These are phyloP conservation scores for Lissonota sp. DNA, from an alignment of 2,888 invertebrate genomes.

Conservation along the genomic window DNA sequence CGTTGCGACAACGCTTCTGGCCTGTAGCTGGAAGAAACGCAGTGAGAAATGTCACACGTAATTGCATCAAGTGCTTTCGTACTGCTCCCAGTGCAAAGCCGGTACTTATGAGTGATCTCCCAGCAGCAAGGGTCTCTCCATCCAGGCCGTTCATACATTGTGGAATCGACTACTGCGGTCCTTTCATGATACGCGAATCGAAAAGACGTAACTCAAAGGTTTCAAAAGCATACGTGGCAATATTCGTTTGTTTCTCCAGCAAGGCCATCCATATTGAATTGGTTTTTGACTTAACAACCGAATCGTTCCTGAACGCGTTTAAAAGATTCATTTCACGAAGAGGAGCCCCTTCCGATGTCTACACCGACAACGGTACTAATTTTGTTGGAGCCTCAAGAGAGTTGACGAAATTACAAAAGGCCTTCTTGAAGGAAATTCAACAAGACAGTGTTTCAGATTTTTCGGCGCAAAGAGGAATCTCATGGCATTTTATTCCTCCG, in stretches of 20 bases:
- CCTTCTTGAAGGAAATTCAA: slow-evolving; percentile 2
- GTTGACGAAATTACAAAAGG: slow-evolving; percentile 11
- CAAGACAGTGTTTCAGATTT: slow-evolving; percentile 9
- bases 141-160: background rate
- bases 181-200: background rate
- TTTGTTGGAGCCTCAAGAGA: slow-evolving; percentile 59
- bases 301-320: slow-evolving; percentile 53
- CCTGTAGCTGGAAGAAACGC: slow-evolving; percentile 69
- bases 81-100: too few species aligned
- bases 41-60: slow-evolving; percentile 21
- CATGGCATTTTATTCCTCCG: slow-evolving; percentile 50
- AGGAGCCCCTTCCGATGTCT: slow-evolving; percentile 18
- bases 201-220: background rate
- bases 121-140: background rate
- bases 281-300: slow-evolving; percentile 52
- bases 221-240: background rate
- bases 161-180: background rate
- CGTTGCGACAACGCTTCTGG: slow-evolving; percentile 71
- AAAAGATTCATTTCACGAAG: slow-evolving; percentile 22
- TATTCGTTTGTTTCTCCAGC: background rate
- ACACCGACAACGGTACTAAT: slow-evolving; percentile 59
- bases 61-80: too few species aligned
- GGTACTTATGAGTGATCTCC: too few species aligned
- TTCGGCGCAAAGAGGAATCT: slow-evolving; percentile 18
- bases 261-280: background rate